Evolutionary conservation across 2,113 vertebrate species (phyloP), one percentile per base, ranked within the genome.

Genomic region (Saguinus midas): DNA sequence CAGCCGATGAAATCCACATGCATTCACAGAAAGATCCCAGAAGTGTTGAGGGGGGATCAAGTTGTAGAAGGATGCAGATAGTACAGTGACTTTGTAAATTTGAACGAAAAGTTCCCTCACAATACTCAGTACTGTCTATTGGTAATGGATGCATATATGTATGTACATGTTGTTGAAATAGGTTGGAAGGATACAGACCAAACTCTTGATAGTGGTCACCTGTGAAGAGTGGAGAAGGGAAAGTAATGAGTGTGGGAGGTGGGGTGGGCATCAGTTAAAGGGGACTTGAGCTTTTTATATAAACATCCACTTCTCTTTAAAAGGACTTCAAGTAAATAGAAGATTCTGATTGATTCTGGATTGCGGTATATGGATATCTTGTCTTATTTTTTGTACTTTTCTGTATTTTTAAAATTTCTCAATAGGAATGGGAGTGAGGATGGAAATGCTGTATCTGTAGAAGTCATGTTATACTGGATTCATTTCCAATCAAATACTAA

Each of bases 351-450:
- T 96, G 84, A 89, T 93, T 97, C 95, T 96, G 79, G 61, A 92
- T 95, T 97, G 95, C 97, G 96, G 90, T 90, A 97, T 94, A 97
- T 96, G 97, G 86, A 97, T 95, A 98, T 89, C 95, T 93, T 97
- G 96, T 97, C 90, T 96, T 98, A 97, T 98, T 97, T 97, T 98
- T 97, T 97, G 97, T 97, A 97, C 86, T 97, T 97, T 98, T 97
- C 96, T 98, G 96, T 96, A 96, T 97, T 97, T 97, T 97, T 91
- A 50, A 96, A 80, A 73, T 85, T 97, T 97, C 94, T 95, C 96
- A 96, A 66, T 86, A 97, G 96, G 55, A 87, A 81, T 87, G 55
- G 88, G 92, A 68, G 43, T 96, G 64, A 91, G 50, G 82, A 84
- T 97, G 79, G 86, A 89, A 97, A 91, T 55, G 78, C 86, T 95